Conservation (phyloP, 2,888 invertebrate species). For the Corbicula japonica region DNA sequence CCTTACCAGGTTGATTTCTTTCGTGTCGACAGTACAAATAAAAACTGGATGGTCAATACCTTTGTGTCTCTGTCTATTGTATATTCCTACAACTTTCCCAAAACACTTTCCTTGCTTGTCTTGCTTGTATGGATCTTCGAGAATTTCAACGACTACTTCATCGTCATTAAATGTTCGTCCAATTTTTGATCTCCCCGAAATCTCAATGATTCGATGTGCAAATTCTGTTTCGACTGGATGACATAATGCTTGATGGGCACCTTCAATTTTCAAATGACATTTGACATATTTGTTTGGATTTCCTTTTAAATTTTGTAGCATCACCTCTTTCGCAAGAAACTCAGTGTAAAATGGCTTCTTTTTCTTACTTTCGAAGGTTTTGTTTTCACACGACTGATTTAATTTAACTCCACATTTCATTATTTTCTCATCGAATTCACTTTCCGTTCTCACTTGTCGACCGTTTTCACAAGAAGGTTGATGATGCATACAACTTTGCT, state of each 20-base stretch:
- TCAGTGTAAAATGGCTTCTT: too few species aligned
- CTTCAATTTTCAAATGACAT: conserved; percentile 61
- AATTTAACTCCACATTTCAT: conserved; percentile 25
- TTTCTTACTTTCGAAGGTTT: too few species aligned
- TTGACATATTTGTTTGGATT: conserved; percentile 47
- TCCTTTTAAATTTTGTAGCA: conserved; percentile 17
- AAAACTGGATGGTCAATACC: conserved; percentile 64
- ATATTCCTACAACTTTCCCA: conserved; percentile 67
- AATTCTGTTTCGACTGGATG: conserved; percentile 30
- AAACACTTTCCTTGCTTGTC: conserved; percentile 30
- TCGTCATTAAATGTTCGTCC: conserved; percentile 69
- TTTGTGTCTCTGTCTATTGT: conserved; percentile 44
- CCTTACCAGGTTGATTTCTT: conserved; percentile 61
- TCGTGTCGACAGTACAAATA: conserved; percentile 66
- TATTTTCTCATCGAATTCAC: conserved; percentile 25
- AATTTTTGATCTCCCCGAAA: conserved; percentile 66
- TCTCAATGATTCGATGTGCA: conserved; percentile 48
- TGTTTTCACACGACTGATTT: conserved; percentile 42
- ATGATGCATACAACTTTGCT: conserved; percentile 45
- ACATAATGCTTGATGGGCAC: conserved; percentile 64
- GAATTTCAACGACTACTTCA: conserved; percentile 68
- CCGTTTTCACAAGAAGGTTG: conserved; percentile 1
- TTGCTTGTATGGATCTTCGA: conserved; percentile 32
- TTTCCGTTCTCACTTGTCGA: conserved; percentile 4
- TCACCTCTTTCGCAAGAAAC: background rate